Evolutionary conservation across 2,888 invertebrate species (phyloP), one percentile per base, ranked within the genome.

Genomic region (Apamea sordens): DNA sequence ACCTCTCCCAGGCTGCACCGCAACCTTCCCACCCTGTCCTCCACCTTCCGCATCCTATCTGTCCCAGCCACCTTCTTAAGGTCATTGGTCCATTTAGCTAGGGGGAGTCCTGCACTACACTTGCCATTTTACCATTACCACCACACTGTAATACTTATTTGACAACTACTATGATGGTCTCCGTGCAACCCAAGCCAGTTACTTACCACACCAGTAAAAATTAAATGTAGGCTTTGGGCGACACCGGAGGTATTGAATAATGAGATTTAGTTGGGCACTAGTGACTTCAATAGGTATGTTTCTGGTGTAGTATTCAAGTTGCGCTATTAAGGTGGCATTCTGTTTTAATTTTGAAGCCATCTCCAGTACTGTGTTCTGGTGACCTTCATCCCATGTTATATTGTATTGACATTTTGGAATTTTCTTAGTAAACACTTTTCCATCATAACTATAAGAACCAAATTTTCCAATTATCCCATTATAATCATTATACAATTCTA

Each of bases 201-300:
- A 84, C 81, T 77, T 79, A 82, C 79, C 32, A 32, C 1, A 2
- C 32, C 32, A 32, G 32, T 32, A 2, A 36, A 0, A 0, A 1
- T 0, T 0, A 10, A 0, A 0, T 21, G 0, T 4, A 36, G 2
- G 0, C 0, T 5, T 3, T 0, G 18, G 0, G 0, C 7, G 10
- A 36, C 50, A 69, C 0, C 10, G 76, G 6, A 83, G 36, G n/a
- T 83, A 76, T 73, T 89, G 74, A 36, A 82, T 77, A 36, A 90
- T 70, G 21, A 89, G 65, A 50, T 83, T 78, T 11, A 89, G 32
- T 72, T 89, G 86, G 13, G 65, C 36, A 13, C 70, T 74, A 6
- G 90, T 81, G n/a, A 79, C 88, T 80, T 86, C 85, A 71, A 90
- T 61, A 4, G 89, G 84, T 36, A 81, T 84, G 5, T 84, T 76